Conservation (phyloP, 2,888 invertebrate species). For the Callyntrura guangdongensis region DNA sequence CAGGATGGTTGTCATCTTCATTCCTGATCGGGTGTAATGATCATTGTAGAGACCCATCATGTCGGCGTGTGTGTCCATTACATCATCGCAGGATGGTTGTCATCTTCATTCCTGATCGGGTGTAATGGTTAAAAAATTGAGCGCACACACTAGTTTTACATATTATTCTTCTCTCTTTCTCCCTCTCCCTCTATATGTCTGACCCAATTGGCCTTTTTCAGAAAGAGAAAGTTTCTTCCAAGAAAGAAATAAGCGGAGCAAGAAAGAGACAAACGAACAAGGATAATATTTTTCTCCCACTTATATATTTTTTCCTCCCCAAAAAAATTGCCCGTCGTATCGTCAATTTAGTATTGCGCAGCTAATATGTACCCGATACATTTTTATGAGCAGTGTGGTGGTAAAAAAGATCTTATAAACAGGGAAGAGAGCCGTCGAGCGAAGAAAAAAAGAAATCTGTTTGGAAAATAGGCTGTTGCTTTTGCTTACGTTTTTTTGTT, state of each 20-base stretch:
- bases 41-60: no score
- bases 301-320: neutral
- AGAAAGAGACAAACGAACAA: neutral
- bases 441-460: neutral
- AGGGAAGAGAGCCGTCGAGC: neutral
- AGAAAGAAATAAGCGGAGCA: neutral
- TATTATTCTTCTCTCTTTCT: neutral
- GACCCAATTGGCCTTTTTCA: conserved; percentile 36
- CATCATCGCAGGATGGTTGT: neutral
- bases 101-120: conserved; percentile 5
- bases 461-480: conserved; percentile 57
- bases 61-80: no score
- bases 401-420: neutral
- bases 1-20: neutral
- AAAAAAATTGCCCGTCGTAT: conserved; percentile 6
- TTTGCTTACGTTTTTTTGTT: conserved; percentile 17
- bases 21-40: conserved; percentile 30
- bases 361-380: conserved; percentile 23
- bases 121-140: conserved; percentile 42
- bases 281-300: neutral
- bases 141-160: neutral
- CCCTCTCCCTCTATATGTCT: neutral
- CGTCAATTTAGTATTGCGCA: conserved; percentile 9
- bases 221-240: conserved; percentile 6
- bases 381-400: conserved; percentile 22